Evolutionary conservation across 2,888 invertebrate species (phyloP), one percentile per base, ranked within the genome.

Genomic region (Gerris lacustris): DNA sequence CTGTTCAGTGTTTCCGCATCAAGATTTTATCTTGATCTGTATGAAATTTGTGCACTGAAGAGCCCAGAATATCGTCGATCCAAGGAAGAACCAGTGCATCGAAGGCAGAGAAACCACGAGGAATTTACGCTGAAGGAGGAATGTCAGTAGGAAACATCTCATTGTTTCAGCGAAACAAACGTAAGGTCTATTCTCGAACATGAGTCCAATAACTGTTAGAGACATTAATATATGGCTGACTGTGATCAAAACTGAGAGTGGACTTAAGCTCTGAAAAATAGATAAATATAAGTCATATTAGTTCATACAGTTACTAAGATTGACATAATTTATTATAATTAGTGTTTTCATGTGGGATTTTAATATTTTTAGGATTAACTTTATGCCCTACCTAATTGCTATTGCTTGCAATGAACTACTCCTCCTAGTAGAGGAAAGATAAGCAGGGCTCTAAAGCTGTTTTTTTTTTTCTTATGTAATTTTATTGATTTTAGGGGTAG

Each of bases 141-240:
- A 79, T 62, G 88, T 84, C 43, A 88, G 81, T 0, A 86, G 79
- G n/a, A 85, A 82, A 77, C 90, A 90, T 9, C 90, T 84, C 2
- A 84, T 73, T 1, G 88, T 82, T 79, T 91, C 91, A 55, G 87
- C 80, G 2, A 85, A 77, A 6, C 85, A 83, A 0, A 87, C 87
- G 75, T 85, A 82, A 6, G 84, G 83, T 64, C 85, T 84, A 76
- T 86, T 85, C 76, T 90, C 90, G 76, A 90, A 87, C 7, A 90
- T 79, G 83, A 90, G 84, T 0, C 90, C 90, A 68, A 90, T 88
- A 44, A 86, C 82, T 0, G 87, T 87, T 15, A 90, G 80, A 0
- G 89, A 87, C 5, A 84, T 84, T 66, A 90, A 83, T 75, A 90
- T 86, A 82, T 88, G 89, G 66, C 83, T 73, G 0, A 87, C 85